phyloP scores from a whole-genome alignment of 2,888 invertebrate genomes.

The Neocrepidodera transversa region DNA sequence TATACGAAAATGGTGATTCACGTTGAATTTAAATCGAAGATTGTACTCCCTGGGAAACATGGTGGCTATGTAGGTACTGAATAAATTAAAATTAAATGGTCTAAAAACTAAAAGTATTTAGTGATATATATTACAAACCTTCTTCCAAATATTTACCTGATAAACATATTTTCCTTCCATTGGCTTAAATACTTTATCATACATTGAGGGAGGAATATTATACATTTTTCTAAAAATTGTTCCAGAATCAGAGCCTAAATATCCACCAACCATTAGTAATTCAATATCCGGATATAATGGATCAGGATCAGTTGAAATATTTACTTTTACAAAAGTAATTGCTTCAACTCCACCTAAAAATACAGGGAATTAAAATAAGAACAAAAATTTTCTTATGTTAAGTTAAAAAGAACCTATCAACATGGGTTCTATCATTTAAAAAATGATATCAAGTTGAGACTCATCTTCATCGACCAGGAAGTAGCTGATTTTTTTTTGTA shows the following conservation, averaged over 20 bases:
- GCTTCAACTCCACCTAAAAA: slow-evolving; percentile 66
- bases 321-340: slow-evolving; percentile 67
- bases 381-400: not conserved
- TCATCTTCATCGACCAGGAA: too few relatives aligned
- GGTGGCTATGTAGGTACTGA: too few relatives aligned
- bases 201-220: slow-evolving; percentile 66
- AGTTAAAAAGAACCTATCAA: not conserved
- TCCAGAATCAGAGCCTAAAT: slow-evolving; percentile 51
- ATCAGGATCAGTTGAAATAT: slow-evolving; percentile 62
- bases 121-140: too few relatives aligned
- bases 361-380: too few relatives aligned
- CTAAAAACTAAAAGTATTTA: too few relatives aligned
- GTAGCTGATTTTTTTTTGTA: too few relatives aligned
- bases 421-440: too few relatives aligned
- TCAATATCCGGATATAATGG: slow-evolving; percentile 75
- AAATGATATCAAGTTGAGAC: too few relatives aligned
- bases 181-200: slow-evolving; percentile 64
- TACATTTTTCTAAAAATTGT: slow-evolving; percentile 55
- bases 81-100: too few relatives aligned
- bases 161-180: slow-evolving; percentile 58
- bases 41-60: too few relatives aligned
- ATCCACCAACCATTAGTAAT: slow-evolving; percentile 69
- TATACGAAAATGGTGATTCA: too few relatives aligned
- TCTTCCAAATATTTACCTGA: slow-evolving; percentile 12
- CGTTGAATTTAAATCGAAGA: too few relatives aligned